Evolutionary conservation across 2,113 vertebrate genomes (phyloP).

Genomic region (Paraplagusia blochii): DNA sequence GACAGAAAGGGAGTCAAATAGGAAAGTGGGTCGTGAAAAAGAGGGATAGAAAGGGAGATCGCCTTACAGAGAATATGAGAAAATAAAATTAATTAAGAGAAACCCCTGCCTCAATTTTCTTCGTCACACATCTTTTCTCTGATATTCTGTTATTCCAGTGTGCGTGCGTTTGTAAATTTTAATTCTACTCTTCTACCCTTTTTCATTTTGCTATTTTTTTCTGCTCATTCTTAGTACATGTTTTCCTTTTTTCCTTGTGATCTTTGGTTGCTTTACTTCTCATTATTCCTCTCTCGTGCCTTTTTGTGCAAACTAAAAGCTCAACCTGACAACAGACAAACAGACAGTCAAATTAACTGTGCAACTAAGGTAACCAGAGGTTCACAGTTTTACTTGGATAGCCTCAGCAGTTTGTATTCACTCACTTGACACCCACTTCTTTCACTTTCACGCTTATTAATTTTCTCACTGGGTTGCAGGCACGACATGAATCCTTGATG

Average conservation of each 20-base stretch:
- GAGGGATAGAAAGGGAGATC: neutral
- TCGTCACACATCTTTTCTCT: no score
- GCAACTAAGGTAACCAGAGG: slow-evolving; percentile 45
- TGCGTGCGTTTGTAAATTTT: neutral
- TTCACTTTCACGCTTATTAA: slow-evolving; percentile 3
- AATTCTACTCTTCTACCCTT: no score
- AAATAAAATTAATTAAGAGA: slow-evolving; percentile 40
- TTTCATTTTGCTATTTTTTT: no score
- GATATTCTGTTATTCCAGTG: neutral
- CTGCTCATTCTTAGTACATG: no score
- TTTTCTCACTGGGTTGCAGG: slow-evolving; percentile 29
- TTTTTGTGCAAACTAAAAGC: slow-evolving; percentile 2
- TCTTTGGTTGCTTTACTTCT: slow-evolving; percentile 12
- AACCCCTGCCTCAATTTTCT: no score
- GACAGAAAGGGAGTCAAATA: neutral
- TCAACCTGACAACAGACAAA: no score
- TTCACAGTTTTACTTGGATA: slow-evolving; percentile 41
- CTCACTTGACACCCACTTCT: neutral
- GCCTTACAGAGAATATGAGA: slow-evolving; percentile 29
- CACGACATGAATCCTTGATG: no score
- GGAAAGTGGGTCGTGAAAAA: neutral
- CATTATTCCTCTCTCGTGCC: neutral
- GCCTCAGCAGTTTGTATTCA: slow-evolving; percentile 35
- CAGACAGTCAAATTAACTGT: no score
- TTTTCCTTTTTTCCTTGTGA: neutral